Evolutionary conservation across 2,113 vertebrate genomes (phyloP).

Genomic region (Heptranchias perlo): DNA sequence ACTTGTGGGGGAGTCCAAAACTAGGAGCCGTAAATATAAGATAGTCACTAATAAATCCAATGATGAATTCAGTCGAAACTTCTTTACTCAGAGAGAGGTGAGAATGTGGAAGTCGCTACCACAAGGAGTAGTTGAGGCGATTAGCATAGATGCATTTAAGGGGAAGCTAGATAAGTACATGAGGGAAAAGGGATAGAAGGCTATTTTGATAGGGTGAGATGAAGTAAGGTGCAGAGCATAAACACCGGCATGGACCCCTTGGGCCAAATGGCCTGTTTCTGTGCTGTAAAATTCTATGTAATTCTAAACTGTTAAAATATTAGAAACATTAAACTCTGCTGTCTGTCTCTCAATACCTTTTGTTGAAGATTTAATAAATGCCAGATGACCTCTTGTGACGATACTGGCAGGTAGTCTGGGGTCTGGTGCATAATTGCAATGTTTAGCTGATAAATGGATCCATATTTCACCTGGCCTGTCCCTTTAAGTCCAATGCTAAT

Average conservation of each 20-base stretch:
- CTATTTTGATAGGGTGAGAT: too few species aligned
- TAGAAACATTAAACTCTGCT: neutral
- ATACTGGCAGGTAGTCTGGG: neutral
- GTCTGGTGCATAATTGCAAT: neutral
- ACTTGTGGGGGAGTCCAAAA: neutral
- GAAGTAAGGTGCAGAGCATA: too few species aligned
- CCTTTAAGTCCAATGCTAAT: neutral
- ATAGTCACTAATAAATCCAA: neutral
- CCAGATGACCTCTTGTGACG: neutral
- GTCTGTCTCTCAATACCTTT: neutral
- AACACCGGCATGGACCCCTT: too few species aligned
- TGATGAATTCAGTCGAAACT: neutral
- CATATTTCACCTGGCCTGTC: neutral
- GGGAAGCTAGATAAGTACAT: too few species aligned
- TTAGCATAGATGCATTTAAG: neutral
- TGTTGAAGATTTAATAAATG: neutral
- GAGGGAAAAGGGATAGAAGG: too few species aligned
- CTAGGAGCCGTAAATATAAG: too few species aligned
- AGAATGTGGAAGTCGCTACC: neutral
- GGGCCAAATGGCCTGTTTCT: too few species aligned
- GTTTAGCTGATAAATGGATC: neutral
- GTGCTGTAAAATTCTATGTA: too few species aligned
- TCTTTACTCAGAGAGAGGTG: neutral
- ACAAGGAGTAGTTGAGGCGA: neutral
- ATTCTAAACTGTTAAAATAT: too few species aligned